phyloP scores from a whole-genome alignment of 2,888 invertebrate species.

The Barypeithes pellucidus region DNA sequence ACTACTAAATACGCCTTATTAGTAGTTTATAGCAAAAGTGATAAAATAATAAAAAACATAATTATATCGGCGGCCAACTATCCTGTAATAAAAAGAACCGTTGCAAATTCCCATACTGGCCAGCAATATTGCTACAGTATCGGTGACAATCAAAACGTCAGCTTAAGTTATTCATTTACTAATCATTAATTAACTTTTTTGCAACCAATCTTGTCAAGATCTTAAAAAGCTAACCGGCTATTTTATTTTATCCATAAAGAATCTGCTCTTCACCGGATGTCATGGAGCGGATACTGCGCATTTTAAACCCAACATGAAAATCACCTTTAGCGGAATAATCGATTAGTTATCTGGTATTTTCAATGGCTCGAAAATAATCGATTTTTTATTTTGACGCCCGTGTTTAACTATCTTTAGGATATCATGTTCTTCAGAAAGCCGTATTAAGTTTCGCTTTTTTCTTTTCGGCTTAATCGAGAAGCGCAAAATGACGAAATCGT shows the following conservation, averaged over 20 bases:
- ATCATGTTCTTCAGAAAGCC: background rate
- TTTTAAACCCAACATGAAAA: background rate
- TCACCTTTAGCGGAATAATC: slow-evolving; percentile 14
- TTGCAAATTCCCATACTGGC: too few relatives aligned
- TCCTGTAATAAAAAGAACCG: too few relatives aligned
- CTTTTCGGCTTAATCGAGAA: background rate
- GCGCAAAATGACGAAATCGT: too few relatives aligned
- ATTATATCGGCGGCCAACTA: too few relatives aligned
- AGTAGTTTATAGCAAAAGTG: too few relatives aligned
- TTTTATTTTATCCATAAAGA: background rate
- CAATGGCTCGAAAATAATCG: slow-evolving; percentile 3
- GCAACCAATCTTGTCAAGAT: background rate
- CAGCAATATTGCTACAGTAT: background rate
- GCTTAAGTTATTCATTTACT: background rate
- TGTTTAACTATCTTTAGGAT: background rate
- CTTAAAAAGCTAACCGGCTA: background rate
- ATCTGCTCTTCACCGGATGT: slow-evolving; percentile 5
- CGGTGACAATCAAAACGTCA: background rate
- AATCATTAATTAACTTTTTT: background rate
- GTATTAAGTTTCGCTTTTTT: background rate
- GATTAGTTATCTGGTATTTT: slow-evolving; percentile 12
- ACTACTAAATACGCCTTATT: too few relatives aligned
- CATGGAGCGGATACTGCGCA: background rate
- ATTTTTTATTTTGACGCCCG: slow-evolving; percentile 10
- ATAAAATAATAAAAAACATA: too few relatives aligned